These are phyloP conservation scores for Eueides isabella DNA, from an alignment of 1,140 invertebrate genomes.

Conservation along the genomic window DNA sequence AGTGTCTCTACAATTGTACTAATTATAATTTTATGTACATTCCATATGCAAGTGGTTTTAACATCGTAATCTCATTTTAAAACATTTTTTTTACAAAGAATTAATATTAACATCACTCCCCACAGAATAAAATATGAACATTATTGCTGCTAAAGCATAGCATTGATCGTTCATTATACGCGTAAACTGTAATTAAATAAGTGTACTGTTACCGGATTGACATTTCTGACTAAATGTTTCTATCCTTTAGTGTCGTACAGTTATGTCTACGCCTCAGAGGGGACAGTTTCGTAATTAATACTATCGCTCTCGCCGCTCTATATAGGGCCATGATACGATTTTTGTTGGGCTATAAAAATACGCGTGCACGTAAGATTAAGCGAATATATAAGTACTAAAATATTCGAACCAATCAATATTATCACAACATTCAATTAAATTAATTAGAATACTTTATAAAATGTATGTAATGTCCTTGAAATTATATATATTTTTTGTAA, in stretches of 20 bases:
- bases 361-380: background rate
- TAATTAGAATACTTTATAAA: constrained; percentile 1
- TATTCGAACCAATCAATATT: constrained; percentile 1
- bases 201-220: constrained; percentile 73
- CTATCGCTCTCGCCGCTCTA: constrained; percentile 54
- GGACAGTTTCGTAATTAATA: constrained; percentile 71
- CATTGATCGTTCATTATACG: background rate
- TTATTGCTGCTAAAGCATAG: background rate
- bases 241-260: constrained; percentile 73
- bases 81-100: no score
- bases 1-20: background rate
- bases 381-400: background rate
- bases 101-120: background rate
- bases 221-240: constrained; percentile 78
- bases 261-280: constrained; percentile 58
- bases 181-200: constrained; percentile 64
- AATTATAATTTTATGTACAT: background rate
- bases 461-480: background rate
- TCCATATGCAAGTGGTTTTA: background rate
- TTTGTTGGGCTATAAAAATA: constrained; percentile 38
- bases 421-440: background rate
- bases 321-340: constrained; percentile 62
- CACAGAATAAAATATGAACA: background rate
- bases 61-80: background rate
- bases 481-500: background rate